Evolutionary conservation across 2,797 vertebrate genomes (phyloP).

Genomic region (Dicrostonyx torquatus): DNA sequence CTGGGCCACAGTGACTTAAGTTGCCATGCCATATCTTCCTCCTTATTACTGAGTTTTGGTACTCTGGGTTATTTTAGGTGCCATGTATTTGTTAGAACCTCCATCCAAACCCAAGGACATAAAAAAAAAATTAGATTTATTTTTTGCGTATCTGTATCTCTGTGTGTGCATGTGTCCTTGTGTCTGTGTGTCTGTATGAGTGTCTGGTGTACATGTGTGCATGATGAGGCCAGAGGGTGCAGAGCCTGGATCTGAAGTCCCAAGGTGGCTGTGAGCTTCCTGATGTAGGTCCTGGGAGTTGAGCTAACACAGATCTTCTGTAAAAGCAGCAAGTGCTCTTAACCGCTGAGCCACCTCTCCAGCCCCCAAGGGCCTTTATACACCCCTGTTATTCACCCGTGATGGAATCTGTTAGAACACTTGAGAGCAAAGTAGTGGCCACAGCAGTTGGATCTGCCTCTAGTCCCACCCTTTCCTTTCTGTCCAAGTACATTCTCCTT

Average conservation of each 20-base stretch:
- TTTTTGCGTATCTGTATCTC: not conserved
- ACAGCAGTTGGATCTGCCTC: not conserved
- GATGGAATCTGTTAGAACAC: not conserved
- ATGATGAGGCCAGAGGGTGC: not conserved
- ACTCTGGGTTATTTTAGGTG: not conserved
- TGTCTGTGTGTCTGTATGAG: not conserved
- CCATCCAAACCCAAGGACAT: not conserved
- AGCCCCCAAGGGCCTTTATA: not conserved
- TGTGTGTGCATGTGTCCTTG: not conserved
- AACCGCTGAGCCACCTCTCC: not conserved
- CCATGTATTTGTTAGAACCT: not conserved
- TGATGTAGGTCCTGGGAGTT: not conserved
- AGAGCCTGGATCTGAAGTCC: not conserved
- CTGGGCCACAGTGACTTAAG: not conserved
- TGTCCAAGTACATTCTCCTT: not conserved
- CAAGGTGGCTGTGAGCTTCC: not conserved
- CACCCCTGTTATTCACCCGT: not conserved
- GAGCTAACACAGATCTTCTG: not conserved
- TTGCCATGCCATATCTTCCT: not conserved
- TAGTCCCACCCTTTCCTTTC: not conserved
- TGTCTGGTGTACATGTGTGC: not conserved
- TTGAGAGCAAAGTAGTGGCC: not conserved
- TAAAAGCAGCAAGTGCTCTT: not conserved
- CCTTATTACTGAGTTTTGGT: not conserved
- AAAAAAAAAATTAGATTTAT: not conserved